A percentile compares a stretch with the other conserved stretches of the same genome.
Evolutionary conservation across 2,113 vertebrate species (phyloP).

Genomic region (Crotophaga sulcirostris): DNA sequence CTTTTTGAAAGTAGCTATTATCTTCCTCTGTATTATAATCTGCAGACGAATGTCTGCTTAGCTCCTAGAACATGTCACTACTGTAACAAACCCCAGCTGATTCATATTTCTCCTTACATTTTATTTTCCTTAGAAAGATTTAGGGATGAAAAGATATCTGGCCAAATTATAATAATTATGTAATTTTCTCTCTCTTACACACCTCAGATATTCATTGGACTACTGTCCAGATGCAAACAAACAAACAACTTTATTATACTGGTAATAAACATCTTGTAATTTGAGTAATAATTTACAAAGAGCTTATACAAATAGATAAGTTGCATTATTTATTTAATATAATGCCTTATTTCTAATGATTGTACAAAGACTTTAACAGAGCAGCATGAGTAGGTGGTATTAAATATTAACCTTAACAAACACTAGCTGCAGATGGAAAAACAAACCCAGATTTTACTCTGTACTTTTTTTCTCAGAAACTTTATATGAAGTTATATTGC

Average conservation of each 20-base stretch:
- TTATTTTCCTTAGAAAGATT: neutral
- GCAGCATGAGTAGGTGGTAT: neutral
- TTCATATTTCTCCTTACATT: neutral
- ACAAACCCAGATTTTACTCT: neutral
- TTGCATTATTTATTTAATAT: neutral
- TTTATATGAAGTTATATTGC: neutral
- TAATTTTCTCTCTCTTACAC: neutral
- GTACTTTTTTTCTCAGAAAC: neutral
- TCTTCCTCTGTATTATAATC: neutral
- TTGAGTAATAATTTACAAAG: neutral
- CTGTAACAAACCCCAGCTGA: neutral
- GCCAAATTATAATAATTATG: neutral
- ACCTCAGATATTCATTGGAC: neutral
- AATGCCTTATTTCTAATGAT: neutral
- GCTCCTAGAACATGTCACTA: neutral
- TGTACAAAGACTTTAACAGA: neutral
- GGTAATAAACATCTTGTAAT: neutral
- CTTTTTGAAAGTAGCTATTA: neutral
- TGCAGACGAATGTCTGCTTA: neutral
- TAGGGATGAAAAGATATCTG: neutral
- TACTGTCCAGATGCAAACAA: neutral
- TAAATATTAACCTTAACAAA: neutral
- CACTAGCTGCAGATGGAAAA: neutral
- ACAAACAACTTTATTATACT: neutral
- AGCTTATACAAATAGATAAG: neutral